Conservation (phyloP, 2,113 vertebrate species). For the Galemys pyrenaicus region DNA sequence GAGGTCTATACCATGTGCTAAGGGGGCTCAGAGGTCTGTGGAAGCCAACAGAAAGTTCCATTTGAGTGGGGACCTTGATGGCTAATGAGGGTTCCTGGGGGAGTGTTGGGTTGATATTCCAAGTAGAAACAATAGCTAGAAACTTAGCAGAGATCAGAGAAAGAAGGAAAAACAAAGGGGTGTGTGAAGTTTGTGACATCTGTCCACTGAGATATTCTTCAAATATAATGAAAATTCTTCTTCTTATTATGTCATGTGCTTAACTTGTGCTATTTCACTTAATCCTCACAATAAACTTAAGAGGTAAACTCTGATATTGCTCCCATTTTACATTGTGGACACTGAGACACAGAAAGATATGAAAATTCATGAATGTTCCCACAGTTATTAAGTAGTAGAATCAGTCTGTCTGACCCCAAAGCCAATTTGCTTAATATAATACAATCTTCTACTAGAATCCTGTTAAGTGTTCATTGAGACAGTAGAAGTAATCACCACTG, state of each 20-base stretch:
- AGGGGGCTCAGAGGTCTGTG: not conserved
- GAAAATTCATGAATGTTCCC: not conserved
- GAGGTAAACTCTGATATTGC: not conserved
- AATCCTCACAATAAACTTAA: not conserved
- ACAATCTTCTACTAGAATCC: not conserved
- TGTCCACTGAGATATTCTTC: not conserved
- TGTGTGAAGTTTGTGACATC: not conserved
- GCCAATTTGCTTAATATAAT: fast-evolving
- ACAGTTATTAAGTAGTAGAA: not conserved
- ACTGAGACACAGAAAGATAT: not conserved
- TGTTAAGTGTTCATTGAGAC: not conserved
- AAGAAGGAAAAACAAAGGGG: not conserved
- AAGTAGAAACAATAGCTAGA: not conserved
- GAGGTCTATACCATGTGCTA: not conserved
- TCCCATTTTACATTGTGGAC: not conserved
- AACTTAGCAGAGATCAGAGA: not conserved
- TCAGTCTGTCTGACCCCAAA: not conserved
- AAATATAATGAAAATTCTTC: not conserved
- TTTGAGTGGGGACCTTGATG: not conserved
- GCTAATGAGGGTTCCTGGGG: not conserved
- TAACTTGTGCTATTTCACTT: not conserved
- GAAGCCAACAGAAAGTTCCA: not conserved
- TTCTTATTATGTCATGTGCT: not conserved
- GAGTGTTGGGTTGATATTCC: not conserved
- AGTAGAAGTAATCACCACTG: not conserved